Percentiles rank a stretch among this genome's conserved stretches.
Evolutionary conservation across 2,797 vertebrate species (phyloP).

Genomic region (Nothura maculosa): DNA sequence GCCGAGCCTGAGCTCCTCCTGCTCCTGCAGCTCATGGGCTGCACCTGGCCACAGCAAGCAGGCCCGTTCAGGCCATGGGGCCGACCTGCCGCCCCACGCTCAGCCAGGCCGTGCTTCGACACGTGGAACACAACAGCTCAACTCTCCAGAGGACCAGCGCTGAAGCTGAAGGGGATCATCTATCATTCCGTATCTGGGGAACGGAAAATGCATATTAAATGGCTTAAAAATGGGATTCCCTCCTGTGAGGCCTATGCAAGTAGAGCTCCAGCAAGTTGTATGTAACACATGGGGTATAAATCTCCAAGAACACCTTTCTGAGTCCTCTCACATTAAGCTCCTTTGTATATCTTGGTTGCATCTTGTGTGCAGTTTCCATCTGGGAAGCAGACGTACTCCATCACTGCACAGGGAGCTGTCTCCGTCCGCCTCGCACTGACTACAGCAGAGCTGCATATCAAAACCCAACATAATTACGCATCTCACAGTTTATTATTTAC

Average conservation of each 20-base stretch:
- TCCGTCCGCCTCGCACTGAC: conserved; percentile 30
- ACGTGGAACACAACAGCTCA: background rate
- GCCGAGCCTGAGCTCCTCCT: background rate
- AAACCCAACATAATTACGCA: conserved; percentile 75
- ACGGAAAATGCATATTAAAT: background rate
- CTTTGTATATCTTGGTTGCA: conserved; percentile 24
- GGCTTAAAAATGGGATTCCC: background rate
- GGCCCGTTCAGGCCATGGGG: rapidly evolving
- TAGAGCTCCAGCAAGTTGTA: background rate
- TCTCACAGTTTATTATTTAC: conserved; percentile 80
- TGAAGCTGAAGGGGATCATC: background rate
- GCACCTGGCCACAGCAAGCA: background rate
- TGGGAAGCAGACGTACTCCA: conserved; percentile 49
- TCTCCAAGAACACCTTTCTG: conserved; percentile 1
- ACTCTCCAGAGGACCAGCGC: background rate
- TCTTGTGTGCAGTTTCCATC: conserved; percentile 49
- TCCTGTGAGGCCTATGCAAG: background rate
- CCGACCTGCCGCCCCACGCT: background rate
- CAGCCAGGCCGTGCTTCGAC: background rate
- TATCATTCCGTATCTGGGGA: background rate
- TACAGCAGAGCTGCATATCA: conserved; percentile 48
- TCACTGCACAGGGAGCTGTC: conserved; percentile 62
- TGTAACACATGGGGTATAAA: background rate
- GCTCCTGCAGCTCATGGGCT: background rate
- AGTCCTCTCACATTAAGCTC: background rate